A percentile compares a stretch with the other conserved stretches of the same genome.
Conservation (phyloP, 2,888 invertebrate species). For the Lutraria lutraria region DNA sequence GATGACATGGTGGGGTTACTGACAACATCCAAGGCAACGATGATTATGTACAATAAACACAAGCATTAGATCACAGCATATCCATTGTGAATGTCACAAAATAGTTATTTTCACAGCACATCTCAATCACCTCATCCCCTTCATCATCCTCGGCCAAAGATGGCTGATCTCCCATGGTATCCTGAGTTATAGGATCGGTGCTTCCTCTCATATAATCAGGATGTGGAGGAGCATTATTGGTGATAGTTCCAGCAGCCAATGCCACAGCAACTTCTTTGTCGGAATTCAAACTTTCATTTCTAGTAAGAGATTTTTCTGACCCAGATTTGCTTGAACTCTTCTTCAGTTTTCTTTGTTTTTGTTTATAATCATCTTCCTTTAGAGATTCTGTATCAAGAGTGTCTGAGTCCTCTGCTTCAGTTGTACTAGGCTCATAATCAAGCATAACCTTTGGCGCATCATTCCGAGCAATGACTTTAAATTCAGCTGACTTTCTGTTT, state of each 20-base stretch:
- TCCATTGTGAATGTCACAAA: conserved; percentile 47
- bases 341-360: conserved; percentile 33
- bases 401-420: conserved; percentile 63
- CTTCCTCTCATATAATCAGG: conserved; percentile 53
- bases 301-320: conserved; percentile 16
- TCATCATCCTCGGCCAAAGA: conserved; percentile 60
- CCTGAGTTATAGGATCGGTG: conserved; percentile 62
- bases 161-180: conserved; percentile 65
- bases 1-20: not conserved
- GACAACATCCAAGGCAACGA: conserved; percentile 9
- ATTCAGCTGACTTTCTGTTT: conserved; percentile 33
- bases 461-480: conserved; percentile 55
- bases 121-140: conserved; percentile 65
- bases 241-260: conserved; percentile 58
- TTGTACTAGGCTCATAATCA: conserved; percentile 71
- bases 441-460: conserved; percentile 64
- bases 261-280: conserved; percentile 72
- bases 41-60: conserved; percentile 17
- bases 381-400: conserved; percentile 62
- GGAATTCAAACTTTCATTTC: conserved; percentile 46
- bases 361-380: conserved; percentile 51
- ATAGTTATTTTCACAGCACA: conserved; percentile 49
- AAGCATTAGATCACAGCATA: conserved; percentile 41
- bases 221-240: conserved; percentile 11
- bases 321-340: conserved; percentile 6